Evolutionary conservation across 37 sponge, comb jelly and placozoan genomes (phyloP).

Genomic region (Agelas oroides): DNA sequence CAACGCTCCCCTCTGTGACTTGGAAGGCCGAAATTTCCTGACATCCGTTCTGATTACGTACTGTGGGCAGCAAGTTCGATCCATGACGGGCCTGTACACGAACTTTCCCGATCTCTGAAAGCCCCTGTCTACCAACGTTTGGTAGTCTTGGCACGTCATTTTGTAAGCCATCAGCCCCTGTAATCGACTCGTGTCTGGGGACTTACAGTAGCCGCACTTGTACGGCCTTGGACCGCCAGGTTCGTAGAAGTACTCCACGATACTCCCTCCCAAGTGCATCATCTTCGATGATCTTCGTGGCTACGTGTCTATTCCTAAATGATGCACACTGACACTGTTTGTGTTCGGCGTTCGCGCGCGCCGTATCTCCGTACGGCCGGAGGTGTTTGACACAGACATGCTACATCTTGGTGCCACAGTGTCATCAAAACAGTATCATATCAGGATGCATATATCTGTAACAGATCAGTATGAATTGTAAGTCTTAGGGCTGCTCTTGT

Average conservation of each 20-base stretch:
- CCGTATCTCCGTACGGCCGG: too few relatives aligned
- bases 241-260: conserved; percentile 59
- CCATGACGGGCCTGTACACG: conserved; percentile 68
- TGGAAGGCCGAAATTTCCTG: conserved; percentile 51
- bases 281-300: too few relatives aligned
- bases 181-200: conserved; percentile 38
- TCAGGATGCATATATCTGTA: too few relatives aligned
- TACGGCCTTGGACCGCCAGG: conserved; percentile 43
- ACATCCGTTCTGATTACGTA: conserved; percentile 69
- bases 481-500: too few relatives aligned
- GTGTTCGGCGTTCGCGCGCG: too few relatives aligned
- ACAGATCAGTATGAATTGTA: too few relatives aligned
- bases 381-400: too few relatives aligned
- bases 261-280: conserved; percentile 10
- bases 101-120: conserved; percentile 79
- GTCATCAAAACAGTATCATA: too few relatives aligned
- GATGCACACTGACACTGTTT: too few relatives aligned
- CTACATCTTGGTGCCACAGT: too few relatives aligned
- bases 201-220: conserved; percentile 77
- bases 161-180: conserved; percentile 53
- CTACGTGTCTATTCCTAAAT: too few relatives aligned
- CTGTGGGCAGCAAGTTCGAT: conserved; percentile 73
- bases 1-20: conserved; percentile 59
- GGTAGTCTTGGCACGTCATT: conserved; percentile 57
- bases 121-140: conserved; percentile 73